Percentiles rank a stretch among this genome's conserved stretches.
These are phyloP conservation scores for Oscarella lobularis DNA, from an alignment of 37 sponge, comb jelly and placozoan species.

Conservation along the genomic window DNA sequence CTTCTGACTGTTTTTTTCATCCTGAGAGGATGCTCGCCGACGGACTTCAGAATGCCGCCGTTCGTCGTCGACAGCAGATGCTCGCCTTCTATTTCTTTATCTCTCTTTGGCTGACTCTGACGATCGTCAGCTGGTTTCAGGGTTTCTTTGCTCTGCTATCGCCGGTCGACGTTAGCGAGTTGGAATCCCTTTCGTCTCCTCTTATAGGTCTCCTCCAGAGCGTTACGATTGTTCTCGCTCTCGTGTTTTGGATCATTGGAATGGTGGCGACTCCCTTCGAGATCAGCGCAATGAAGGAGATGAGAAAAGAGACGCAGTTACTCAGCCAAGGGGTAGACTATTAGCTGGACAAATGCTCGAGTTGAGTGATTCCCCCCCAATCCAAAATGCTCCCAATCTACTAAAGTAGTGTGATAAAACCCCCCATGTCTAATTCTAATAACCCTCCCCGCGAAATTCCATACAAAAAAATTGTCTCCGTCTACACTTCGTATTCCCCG, in stretches of 20 bases:
- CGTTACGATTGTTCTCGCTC: neutral
- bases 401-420: too few species aligned
- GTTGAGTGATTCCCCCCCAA: too few species aligned
- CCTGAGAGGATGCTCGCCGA: neutral
- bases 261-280: neutral
- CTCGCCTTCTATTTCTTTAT: neutral
- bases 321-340: too few species aligned
- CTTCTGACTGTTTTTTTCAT: neutral
- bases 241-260: neutral
- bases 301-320: neutral
- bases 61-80: neutral
- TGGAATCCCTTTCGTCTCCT: neutral
- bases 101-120: neutral
- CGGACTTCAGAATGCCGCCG: neutral
- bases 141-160: neutral
- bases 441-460: too few species aligned
- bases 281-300: neutral
- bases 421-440: too few species aligned
- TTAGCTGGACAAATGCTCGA: too few species aligned
- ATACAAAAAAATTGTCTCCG: too few species aligned
- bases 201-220: neutral
- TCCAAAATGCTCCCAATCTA: too few species aligned
- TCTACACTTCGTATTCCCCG: too few species aligned
- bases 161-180: neutral
- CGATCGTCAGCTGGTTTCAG: neutral